These are phyloP conservation scores for Aphodius sticticus DNA, from an alignment of 2,888 invertebrate genomes.

Conservation along the genomic window DNA sequence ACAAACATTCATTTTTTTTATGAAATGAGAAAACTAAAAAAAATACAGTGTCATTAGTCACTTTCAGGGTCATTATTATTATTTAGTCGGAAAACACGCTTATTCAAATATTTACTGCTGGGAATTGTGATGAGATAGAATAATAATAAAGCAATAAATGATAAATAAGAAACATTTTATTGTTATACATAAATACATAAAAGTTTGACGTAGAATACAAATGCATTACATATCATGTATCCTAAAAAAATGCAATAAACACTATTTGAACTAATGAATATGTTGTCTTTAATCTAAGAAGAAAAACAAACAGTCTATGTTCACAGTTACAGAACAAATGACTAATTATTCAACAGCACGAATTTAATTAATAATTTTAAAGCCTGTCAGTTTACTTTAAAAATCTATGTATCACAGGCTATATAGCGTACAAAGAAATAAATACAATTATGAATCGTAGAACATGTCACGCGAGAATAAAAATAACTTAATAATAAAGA, in stretches of 20 bases:
- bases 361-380: not conserved
- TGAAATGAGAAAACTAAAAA: no score
- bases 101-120: no score
- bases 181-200: not conserved
- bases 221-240: not conserved
- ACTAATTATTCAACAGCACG: not conserved
- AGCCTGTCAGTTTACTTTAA: not conserved
- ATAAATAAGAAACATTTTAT: not conserved
- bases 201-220: not conserved
- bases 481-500: not conserved
- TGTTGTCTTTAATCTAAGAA: not conserved
- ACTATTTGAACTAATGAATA: not conserved
- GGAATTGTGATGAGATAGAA: not conserved
- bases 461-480: not conserved
- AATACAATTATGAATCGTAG: not conserved
- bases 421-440: not conserved
- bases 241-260: not conserved
- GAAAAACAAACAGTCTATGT: not conserved
- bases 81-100: no score
- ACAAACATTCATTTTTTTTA: no score
- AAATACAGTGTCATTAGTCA: no score
- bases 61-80: no score
- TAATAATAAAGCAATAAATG: not conserved
- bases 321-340: not conserved
- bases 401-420: constrained; percentile 4